phyloP scores from a whole-genome alignment of 2,888 invertebrate species.

The Coelopa pilipes region DNA sequence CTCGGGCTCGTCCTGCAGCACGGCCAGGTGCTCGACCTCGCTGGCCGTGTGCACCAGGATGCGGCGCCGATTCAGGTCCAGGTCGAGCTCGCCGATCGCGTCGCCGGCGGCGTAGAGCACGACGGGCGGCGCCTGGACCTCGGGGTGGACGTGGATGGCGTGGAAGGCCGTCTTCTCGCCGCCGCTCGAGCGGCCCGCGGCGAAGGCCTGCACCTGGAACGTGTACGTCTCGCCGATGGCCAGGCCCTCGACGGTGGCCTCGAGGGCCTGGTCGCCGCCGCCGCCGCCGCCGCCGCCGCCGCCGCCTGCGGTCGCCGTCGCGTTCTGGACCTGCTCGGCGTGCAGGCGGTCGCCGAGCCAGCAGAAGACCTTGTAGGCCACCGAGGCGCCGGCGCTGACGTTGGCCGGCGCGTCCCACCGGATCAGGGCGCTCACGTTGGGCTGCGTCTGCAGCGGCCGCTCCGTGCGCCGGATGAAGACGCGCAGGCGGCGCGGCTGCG shows the following conservation, averaged over 20 bases:
- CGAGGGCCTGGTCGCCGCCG: constrained; percentile 61
- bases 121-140: constrained; percentile 81
- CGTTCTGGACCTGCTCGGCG: constrained; percentile 50
- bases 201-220: constrained; percentile 82
- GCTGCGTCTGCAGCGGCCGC: constrained; percentile 55
- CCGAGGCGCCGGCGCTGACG: constrained; percentile 77
- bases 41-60: constrained; percentile 74
- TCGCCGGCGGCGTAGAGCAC: constrained; percentile 80
- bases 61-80: constrained; percentile 76
- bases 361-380: constrained; percentile 74
- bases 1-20: constrained; percentile 74
- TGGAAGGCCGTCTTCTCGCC: constrained; percentile 74
- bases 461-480: constrained; percentile 75
- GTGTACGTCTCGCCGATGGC: constrained; percentile 74
- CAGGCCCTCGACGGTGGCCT: constrained; percentile 71
- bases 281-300: constrained; percentile 44
- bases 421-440: constrained; percentile 72
- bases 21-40: constrained; percentile 75
- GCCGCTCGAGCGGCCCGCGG: constrained; percentile 74
- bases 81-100: constrained; percentile 78
- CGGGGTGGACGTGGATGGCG: constrained; percentile 74
- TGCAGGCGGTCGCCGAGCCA: constrained; percentile 69
- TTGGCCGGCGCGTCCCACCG: constrained; percentile 84
- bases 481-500: constrained; percentile 77
- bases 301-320: constrained; percentile 53